Conservation (phyloP, 2,113 vertebrate genomes). For the Engystomops pustulosus region DNA sequence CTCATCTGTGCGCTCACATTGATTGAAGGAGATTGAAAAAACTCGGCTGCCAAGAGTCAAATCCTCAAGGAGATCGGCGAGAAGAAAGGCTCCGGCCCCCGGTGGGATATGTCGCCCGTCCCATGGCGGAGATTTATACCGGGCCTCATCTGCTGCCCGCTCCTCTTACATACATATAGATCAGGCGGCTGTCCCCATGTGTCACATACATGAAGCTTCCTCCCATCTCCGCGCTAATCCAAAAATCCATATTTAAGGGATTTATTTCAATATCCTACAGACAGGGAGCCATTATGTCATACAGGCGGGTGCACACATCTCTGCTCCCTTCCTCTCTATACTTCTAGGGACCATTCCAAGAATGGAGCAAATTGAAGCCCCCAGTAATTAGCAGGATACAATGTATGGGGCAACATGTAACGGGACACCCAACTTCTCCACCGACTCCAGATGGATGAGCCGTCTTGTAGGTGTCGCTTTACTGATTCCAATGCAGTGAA, state of each 20-base stretch:
- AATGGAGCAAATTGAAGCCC: background rate
- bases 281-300: background rate
- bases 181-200: background rate
- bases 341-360: background rate
- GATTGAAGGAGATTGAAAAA: slow-evolving; percentile 33
- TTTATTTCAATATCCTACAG: background rate
- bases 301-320: too few species aligned
- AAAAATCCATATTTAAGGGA: background rate
- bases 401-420: too few species aligned
- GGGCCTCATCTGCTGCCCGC: background rate
- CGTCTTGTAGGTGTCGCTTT: too few species aligned
- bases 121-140: background rate
- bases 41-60: slow-evolving; percentile 8
- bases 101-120: background rate
- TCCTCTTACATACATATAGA: slow-evolving; percentile 14
- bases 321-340: too few species aligned
- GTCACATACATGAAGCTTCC: background rate
- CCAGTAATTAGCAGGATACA: background rate
- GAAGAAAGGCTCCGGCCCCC: background rate
- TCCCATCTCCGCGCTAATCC: background rate
- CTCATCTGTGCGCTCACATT: slow-evolving; percentile 32
- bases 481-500: too few species aligned
- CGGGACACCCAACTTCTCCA: too few species aligned
- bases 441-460: too few species aligned
- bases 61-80: background rate